phyloP scores from a whole-genome alignment of 2,797 vertebrate species.

The Dallia pectoralis region DNA sequence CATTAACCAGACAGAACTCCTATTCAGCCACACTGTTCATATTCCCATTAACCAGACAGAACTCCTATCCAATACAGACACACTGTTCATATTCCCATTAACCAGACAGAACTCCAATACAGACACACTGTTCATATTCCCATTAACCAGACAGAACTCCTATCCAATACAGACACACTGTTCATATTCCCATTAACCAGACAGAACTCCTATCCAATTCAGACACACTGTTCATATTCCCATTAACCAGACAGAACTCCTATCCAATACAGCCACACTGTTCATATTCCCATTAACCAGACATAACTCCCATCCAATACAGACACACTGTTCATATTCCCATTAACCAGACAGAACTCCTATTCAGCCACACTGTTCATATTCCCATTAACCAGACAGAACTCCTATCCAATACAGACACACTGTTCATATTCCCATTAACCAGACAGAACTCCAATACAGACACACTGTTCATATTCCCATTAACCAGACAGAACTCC shows the following conservation, averaged over 20 bases:
- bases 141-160: constrained; percentile 5
- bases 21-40: constrained; percentile 16
- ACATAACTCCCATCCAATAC: too few species aligned
- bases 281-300: constrained; percentile 24
- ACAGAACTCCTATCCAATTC: too few species aligned
- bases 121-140: constrained; percentile 16
- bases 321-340: constrained; percentile 21
- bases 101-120: too few species aligned
- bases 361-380: constrained; percentile 16
- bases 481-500: constrained; percentile 5
- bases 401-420: background rate
- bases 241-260: constrained; percentile 5
- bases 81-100: constrained; percentile 25
- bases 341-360: constrained; percentile 5
- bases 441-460: too few species aligned
- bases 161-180: background rate
- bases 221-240: constrained; percentile 21
- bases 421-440: constrained; percentile 25
- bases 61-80: background rate
- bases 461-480: constrained; percentile 16
- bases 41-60: constrained; percentile 18
- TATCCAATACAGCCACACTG: background rate
- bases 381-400: constrained; percentile 18
- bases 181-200: constrained; percentile 24
- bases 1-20: constrained; percentile 5